These are phyloP conservation scores for Ornithorhynchus anatinus DNA, from an alignment of 2,113 vertebrate genomes.

Conservation along the genomic window DNA sequence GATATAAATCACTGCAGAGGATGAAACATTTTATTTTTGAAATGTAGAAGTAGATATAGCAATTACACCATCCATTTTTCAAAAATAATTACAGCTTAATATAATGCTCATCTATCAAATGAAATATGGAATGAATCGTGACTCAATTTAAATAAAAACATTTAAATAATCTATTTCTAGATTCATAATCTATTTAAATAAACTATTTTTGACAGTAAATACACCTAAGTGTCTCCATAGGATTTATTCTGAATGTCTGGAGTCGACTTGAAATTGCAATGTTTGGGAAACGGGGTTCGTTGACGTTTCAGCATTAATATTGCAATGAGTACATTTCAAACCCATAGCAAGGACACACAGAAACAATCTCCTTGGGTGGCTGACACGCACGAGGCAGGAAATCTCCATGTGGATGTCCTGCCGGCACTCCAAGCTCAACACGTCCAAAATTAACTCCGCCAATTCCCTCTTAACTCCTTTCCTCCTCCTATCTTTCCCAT, in stretches of 20 bases:
- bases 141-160: no score
- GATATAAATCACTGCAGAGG: neutral
- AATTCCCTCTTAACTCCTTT: no score
- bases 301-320: slow-evolving; percentile 7
- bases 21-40: no score
- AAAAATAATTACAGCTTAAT: neutral
- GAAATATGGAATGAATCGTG: neutral
- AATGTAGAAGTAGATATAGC: no score
- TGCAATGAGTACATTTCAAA: slow-evolving; percentile 7
- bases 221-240: no score
- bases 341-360: neutral
- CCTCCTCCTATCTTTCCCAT: no score
- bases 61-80: neutral
- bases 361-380: neutral
- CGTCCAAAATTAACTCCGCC: no score
- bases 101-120: neutral
- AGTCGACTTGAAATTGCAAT: neutral
- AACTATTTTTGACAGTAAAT: no score
- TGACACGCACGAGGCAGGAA: neutral
- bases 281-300: slow-evolving; percentile 9
- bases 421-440: no score
- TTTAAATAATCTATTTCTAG: no score
- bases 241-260: neutral
- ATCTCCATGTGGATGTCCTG: no score
- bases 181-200: no score